These are phyloP conservation scores for Hypanus sabinus DNA, from an alignment of 2,113 vertebrate genomes.

Conservation along the genomic window DNA sequence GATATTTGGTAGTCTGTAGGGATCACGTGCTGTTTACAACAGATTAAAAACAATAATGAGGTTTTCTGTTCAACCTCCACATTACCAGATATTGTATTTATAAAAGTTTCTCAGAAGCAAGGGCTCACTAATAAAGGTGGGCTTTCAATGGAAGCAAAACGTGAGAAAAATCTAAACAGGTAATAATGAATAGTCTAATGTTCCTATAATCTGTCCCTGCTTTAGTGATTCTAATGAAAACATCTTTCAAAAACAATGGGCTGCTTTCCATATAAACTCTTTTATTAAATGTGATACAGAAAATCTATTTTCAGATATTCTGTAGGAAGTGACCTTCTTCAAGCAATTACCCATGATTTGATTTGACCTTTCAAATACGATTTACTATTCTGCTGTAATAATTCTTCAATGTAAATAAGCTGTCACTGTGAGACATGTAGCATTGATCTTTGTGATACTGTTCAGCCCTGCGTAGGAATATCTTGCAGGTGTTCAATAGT, in stretches of 20 bases:
- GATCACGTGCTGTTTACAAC: background rate
- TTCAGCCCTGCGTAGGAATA: background rate
- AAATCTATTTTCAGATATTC: background rate
- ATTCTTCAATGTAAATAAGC: background rate
- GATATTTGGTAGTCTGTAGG: background rate
- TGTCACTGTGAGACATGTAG: background rate
- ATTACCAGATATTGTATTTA: background rate
- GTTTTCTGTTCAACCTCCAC: background rate
- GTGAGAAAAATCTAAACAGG: background rate
- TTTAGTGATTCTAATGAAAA: background rate
- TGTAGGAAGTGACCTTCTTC: background rate
- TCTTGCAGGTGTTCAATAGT: background rate
- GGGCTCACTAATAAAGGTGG: background rate
- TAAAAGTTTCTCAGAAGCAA: background rate
- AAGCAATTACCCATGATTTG: background rate
- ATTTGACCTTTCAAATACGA: constrained; percentile 6
- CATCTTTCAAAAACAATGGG: background rate
- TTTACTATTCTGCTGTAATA: background rate
- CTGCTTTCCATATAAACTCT: background rate
- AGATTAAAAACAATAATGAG: background rate
- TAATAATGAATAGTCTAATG: background rate
- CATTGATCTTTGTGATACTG: background rate
- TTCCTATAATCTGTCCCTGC: background rate
- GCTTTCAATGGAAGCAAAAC: background rate
- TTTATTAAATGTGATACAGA: background rate